phyloP scores from a whole-genome alignment of 2,888 invertebrate genomes.

The Leptinotarsa juncta region DNA sequence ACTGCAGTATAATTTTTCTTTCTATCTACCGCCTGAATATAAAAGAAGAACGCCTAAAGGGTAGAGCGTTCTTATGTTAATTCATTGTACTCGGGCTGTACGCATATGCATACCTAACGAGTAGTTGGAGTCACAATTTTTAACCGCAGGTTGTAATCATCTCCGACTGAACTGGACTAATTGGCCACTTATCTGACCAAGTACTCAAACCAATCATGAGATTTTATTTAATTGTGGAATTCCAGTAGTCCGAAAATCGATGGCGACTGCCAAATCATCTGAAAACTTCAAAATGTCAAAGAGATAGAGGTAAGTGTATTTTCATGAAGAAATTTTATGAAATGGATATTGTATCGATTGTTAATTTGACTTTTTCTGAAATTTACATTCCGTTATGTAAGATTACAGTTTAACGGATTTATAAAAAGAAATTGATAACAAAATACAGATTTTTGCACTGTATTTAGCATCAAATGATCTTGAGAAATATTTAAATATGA shows the following conservation, averaged over 20 bases:
- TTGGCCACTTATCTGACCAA: conserved; percentile 30
- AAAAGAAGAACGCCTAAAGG: conserved; percentile 1
- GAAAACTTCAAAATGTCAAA: neutral
- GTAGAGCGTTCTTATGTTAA: conserved; percentile 47
- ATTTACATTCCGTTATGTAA: too few species aligned
- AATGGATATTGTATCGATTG: neutral
- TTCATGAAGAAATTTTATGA: neutral
- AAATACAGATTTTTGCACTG: too few species aligned
- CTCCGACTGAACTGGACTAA: conserved; percentile 48
- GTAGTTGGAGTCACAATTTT: conserved; percentile 47
- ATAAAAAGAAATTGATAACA: too few species aligned
- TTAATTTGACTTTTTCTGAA: too few species aligned
- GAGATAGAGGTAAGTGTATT: conserved; percentile 5
- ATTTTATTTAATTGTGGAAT: conserved; percentile 24
- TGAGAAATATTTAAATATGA: too few species aligned
- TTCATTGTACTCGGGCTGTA: conserved; percentile 47
- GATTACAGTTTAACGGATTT: too few species aligned
- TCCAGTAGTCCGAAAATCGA: conserved; percentile 29
- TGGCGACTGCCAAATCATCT: conserved; percentile 4
- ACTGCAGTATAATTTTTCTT: neutral
- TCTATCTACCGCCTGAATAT: neutral
- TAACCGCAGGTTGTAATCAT: conserved; percentile 45
- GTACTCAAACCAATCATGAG: conserved; percentile 7
- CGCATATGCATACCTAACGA: conserved; percentile 54
- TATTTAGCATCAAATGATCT: too few species aligned